Evolutionary conservation across 2,888 invertebrate genomes (phyloP).

Genomic region (Stramonita haemastoma): DNA sequence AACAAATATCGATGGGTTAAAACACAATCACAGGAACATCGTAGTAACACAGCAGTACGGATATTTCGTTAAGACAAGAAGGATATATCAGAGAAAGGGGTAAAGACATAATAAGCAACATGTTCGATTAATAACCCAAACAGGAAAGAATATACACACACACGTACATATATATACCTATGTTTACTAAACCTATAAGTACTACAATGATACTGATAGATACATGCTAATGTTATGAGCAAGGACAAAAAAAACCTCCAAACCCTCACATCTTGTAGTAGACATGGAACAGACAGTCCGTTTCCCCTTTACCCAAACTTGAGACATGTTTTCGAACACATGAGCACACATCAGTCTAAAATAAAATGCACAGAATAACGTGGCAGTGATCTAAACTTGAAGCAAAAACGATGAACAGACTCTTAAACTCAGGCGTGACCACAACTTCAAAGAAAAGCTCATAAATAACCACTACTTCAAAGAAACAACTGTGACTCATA

Average conservation of each 20-base stretch:
- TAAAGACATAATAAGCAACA: not conserved
- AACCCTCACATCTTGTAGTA: too few species aligned
- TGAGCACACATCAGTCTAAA: too few species aligned
- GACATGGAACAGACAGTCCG: not conserved
- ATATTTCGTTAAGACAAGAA: not conserved
- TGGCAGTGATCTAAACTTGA: constrained; percentile 4
- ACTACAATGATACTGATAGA: too few species aligned
- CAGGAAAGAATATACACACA: too few species aligned
- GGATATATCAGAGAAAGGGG: not conserved
- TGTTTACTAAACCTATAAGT: too few species aligned
- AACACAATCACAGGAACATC: not conserved
- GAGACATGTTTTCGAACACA: too few species aligned
- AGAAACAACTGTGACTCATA: too few species aligned
- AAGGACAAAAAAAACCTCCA: too few species aligned
- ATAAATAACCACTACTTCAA: too few species aligned
- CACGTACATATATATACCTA: too few species aligned
- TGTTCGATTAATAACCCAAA: too few species aligned
- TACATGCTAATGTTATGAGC: too few species aligned
- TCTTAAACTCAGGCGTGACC: not conserved
- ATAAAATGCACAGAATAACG: not conserved
- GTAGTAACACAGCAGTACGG: not conserved
- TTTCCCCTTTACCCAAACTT: not conserved
- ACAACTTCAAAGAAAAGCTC: not conserved
- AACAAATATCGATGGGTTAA: not conserved
- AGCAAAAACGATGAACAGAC: not conserved